Conservation (phyloP, 2,113 vertebrate genomes). For the Thermophis baileyi region DNA sequence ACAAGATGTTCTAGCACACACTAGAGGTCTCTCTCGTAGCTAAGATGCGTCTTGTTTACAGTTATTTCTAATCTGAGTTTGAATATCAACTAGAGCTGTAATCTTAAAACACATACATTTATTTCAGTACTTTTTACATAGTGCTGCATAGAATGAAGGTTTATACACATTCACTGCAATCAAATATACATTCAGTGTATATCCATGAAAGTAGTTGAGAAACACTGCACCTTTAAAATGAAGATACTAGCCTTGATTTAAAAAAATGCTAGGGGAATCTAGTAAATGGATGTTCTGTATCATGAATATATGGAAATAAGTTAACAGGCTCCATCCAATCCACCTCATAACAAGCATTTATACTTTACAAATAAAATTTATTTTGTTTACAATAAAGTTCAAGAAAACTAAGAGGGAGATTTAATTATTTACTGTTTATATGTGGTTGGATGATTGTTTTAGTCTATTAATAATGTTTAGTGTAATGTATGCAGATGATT, state of each 20-base stretch:
- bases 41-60: constrained; percentile 44
- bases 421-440: not conserved
- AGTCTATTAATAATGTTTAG: not conserved
- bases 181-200: not conserved
- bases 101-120: not conserved
- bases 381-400: not conserved
- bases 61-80: constrained; percentile 38
- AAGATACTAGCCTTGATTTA: not conserved
- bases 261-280: not conserved
- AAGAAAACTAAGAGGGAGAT: not conserved
- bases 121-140: not conserved
- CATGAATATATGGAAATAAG: not conserved
- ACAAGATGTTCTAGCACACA: constrained; percentile 61
- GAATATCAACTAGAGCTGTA: not conserved
- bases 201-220: not conserved
- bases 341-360: not conserved
- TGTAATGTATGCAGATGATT: not conserved
- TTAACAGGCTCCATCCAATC: not conserved
- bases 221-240: not conserved
- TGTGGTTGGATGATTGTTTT: not conserved
- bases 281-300: not conserved
- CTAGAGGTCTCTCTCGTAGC: constrained; percentile 78
- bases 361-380: not conserved
- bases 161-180: not conserved
- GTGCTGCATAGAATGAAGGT: not conserved